Evolutionary conservation across 1,140 invertebrate species (phyloP).

Genomic region (Pinna nobilis): DNA sequence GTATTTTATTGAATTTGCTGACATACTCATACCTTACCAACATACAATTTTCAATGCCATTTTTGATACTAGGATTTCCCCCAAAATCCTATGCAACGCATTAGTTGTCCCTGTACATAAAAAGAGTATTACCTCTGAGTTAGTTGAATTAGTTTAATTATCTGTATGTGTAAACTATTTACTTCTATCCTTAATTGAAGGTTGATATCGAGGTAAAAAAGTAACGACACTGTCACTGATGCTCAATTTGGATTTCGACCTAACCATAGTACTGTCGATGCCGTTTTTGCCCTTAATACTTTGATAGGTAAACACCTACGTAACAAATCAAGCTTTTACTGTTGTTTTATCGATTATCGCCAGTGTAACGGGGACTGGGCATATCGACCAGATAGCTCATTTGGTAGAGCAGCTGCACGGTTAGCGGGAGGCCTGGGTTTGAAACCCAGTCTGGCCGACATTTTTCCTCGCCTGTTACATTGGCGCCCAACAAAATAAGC

Average conservation of each 20-base stretch:
- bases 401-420: too few relatives aligned
- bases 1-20: not conserved
- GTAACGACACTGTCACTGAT: not conserved
- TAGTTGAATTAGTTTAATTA: not conserved
- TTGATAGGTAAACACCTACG: not conserved
- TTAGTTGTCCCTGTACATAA: too few relatives aligned
- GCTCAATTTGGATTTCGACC: not conserved
- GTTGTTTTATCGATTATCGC: too few relatives aligned
- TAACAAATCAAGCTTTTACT: not conserved
- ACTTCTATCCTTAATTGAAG: not conserved
- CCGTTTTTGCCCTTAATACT: not conserved
- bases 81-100: not conserved
- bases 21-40: not conserved
- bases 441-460: too few relatives aligned
- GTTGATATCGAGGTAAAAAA: not conserved
- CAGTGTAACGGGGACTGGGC: too few relatives aligned
- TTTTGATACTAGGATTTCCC: not conserved
- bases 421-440: too few relatives aligned
- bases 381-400: too few relatives aligned
- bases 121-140: not conserved
- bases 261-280: not conserved
- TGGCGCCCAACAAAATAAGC: too few relatives aligned
- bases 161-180: not conserved
- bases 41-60: not conserved
- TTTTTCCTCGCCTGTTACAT: too few relatives aligned